These are phyloP conservation scores for Dufourea novaeangliae DNA, from an alignment of 1,140 invertebrate genomes.

Conservation along the genomic window DNA sequence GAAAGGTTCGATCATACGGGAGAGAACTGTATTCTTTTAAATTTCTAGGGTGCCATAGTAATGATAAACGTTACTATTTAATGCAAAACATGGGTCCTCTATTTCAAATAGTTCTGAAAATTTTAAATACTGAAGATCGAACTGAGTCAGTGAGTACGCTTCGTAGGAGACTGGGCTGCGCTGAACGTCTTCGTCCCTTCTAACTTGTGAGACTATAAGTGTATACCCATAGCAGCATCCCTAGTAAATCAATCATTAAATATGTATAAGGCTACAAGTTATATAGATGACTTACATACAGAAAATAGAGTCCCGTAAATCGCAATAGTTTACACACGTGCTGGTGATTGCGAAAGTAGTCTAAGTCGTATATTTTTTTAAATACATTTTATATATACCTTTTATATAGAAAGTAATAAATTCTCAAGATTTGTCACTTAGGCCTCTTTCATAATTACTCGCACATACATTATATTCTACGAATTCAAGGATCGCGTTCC, in stretches of 20 bases:
- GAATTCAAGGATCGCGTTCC: slow-evolving; percentile 25
- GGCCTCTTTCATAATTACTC: neutral
- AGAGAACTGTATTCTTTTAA: neutral
- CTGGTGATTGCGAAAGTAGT: neutral
- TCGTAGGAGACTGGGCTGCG: too few relatives aligned
- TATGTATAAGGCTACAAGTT: slow-evolving; percentile 10
- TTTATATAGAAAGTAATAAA: neutral
- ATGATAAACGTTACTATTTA: neutral
- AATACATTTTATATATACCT: neutral
- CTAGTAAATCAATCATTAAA: slow-evolving; percentile 34
- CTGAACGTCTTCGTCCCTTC: neutral
- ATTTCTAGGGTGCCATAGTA: too few relatives aligned
- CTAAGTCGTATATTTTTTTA: neutral
- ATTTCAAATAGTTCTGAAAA: too few relatives aligned
- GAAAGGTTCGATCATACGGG: too few relatives aligned
- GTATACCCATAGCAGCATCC: slow-evolving; percentile 32
- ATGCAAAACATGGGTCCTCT: neutral
- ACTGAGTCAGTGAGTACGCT: too few relatives aligned
- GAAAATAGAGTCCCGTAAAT: slow-evolving; percentile 27
- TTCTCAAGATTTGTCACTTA: neutral
- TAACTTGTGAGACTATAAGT: neutral
- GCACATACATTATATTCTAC: slow-evolving; percentile 20
- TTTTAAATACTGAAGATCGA: too few relatives aligned
- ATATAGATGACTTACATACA: slow-evolving; percentile 11
- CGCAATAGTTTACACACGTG: slow-evolving; percentile 17